Percentiles rank a stretch among this genome's conserved stretches.
These are phyloP conservation scores for Plestiodon gilberti DNA, from an alignment of 2,113 vertebrate genomes.

Conservation along the genomic window DNA sequence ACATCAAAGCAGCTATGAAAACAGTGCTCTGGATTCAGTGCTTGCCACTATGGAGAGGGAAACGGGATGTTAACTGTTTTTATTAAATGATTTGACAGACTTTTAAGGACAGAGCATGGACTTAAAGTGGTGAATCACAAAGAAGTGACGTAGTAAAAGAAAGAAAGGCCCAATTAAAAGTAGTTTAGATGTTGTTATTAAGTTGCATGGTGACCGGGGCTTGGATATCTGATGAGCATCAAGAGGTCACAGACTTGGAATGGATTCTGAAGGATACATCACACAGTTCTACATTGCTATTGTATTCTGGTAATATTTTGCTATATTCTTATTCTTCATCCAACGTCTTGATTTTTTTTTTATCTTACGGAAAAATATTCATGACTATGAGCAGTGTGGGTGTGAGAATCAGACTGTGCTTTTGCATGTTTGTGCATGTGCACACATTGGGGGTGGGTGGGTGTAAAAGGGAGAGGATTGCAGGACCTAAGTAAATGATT, in stretches of 20 bases:
- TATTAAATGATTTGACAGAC: not conserved
- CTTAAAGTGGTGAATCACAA: not conserved
- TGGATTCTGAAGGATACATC: not conserved
- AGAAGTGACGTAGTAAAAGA: not conserved
- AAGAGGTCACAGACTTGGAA: not conserved
- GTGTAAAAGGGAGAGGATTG: not conserved
- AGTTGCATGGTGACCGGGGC: not conserved
- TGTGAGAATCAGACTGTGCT: not conserved
- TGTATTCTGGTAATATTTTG: not conserved
- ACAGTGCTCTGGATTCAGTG: fast-evolving
- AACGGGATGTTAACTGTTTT: fast-evolving
- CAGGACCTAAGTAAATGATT: not conserved
- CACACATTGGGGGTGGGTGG: not conserved
- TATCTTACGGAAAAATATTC: not conserved
- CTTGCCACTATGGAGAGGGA: fast-evolving
- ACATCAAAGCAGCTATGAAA: not conserved
- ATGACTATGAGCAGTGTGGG: not conserved
- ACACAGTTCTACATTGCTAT: not conserved
- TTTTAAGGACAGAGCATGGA: not conserved
- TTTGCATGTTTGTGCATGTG: not conserved
- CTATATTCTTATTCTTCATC: not conserved
- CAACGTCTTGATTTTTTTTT: not conserved
- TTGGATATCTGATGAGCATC: not conserved
- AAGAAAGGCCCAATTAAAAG: not conserved
- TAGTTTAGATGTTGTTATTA: not conserved